Base-by-base conservation (phyloP, 2,888 invertebrate genomes). In the Drosophila paramelanica region DNA sequence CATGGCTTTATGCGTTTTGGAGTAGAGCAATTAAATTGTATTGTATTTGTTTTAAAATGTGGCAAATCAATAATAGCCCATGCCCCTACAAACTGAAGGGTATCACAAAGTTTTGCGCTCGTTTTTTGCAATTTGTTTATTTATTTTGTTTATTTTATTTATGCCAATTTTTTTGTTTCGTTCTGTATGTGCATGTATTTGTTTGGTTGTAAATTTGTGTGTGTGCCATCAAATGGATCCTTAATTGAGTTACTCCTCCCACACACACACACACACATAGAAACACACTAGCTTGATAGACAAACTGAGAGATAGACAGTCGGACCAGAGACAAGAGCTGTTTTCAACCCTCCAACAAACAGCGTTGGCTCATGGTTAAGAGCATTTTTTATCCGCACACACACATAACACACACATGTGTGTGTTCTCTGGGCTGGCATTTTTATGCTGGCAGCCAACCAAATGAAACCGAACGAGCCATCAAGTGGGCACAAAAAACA, bases 161-260 rank as follows among this genome's bases (percentile, higher is more conserved):
- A 41, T 36, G 33, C 5, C 36, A 31, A 42, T 70, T 59, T 66
- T 50, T 41, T 60, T 17, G 17, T 45, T 52, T 53, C 62, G 46
- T 42, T 62, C 39, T 73, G 43, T 62, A n/a, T 61, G 42, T 73
- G 56, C 36, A 49, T 64, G 25, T 59, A 55, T 55, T 33, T 70
- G 56, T 66, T 39, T 33, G 14, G 41, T 49, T 68, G 62, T 84
- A 23, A 23, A 73, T 82, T 76, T 82, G 81, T 88, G 81, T 90
- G 80, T 79, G 78, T 69, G 86, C 88, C 91, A 92, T 92, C 92
- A 92, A 92, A 92, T 92, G 92, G 91, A 92, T 92, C 91, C 92
- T 89, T 92, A 92, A 92, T 92, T 92, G 89, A 92, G 92, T 92
- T 92, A 92, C 92, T 91, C 92, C 92, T 90, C 92, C 92, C 91